Evolutionary conservation across 2,797 vertebrate species (phyloP).

Genomic region (Chaetophractus vellerosus): DNA sequence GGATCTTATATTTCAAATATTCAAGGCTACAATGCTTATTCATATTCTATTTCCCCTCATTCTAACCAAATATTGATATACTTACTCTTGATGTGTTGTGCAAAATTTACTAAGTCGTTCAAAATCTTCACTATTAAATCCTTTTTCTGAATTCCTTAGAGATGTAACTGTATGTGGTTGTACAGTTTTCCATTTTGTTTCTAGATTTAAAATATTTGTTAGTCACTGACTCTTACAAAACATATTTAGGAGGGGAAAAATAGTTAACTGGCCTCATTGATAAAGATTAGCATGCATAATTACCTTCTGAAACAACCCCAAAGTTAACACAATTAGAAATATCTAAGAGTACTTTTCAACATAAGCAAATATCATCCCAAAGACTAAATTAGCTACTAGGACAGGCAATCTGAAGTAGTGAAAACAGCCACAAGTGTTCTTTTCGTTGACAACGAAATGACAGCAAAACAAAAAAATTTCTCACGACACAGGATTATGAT

Average conservation of each 20-base stretch:
- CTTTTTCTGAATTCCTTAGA: conserved; percentile 87
- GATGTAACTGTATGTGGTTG: conserved; percentile 77
- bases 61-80: conserved; percentile 68
- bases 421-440: conserved; percentile 36
- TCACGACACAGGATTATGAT: background rate
- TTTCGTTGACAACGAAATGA: background rate
- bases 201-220: conserved; percentile 89
- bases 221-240: conserved; percentile 67
- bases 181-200: conserved; percentile 92
- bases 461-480: conserved; percentile 60
- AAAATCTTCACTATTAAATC: conserved; percentile 91
- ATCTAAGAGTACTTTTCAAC: conserved; percentile 39
- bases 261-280: background rate
- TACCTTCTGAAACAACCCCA: conserved; percentile 62
- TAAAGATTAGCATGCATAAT: conserved; percentile 4
- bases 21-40: background rate
- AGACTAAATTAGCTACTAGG: conserved; percentile 34
- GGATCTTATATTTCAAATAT: conserved; percentile 6
- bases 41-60: background rate
- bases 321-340: conserved; percentile 50
- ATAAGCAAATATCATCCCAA: conserved; percentile 38
- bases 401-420: conserved; percentile 59
- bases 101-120: conserved; percentile 94
- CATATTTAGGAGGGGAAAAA: conserved; percentile 14
- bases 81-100: conserved; percentile 96